These are phyloP conservation scores for Drosophila suboccidentalis DNA, from an alignment of 2,888 invertebrate genomes.

Conservation along the genomic window DNA sequence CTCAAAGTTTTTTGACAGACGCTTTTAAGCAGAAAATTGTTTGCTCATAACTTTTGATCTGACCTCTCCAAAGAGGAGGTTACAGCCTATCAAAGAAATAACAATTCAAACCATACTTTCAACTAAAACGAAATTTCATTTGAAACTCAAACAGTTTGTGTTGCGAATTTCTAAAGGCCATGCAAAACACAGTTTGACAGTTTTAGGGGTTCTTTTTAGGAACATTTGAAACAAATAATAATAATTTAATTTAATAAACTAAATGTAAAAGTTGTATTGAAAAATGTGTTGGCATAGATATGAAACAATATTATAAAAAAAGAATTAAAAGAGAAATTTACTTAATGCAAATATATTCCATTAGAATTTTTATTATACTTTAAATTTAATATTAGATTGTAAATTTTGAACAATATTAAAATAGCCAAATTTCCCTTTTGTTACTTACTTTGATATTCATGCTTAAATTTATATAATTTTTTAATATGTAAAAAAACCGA, in stretches of 20 bases:
- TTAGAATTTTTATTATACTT: too few species aligned
- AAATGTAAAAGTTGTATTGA: neutral
- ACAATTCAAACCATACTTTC: constrained; percentile 30
- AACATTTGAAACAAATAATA: neutral
- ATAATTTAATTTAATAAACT: neutral
- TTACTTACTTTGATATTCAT: too few species aligned
- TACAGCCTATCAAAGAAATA: constrained; percentile 37
- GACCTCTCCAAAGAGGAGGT: constrained; percentile 11
- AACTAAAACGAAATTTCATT: constrained; percentile 5
- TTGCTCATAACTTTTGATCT: constrained; percentile 77
- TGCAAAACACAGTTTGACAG: neutral
- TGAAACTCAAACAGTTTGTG: constrained; percentile 7
- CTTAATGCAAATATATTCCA: neutral
- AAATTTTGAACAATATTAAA: too few species aligned
- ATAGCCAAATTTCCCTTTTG: too few species aligned
- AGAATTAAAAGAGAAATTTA: neutral
- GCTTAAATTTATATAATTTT: too few species aligned
- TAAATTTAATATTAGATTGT: too few species aligned
- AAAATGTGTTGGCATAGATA: neutral
- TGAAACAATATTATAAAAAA: too few species aligned
- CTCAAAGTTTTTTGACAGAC: constrained; percentile 77
- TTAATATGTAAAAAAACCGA: too few species aligned
- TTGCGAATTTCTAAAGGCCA: neutral
- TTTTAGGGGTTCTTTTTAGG: neutral
- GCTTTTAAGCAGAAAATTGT: constrained; percentile 82